Evolutionary conservation across 2,113 vertebrate genomes (phyloP), one percentile per base, ranked within the genome.

Genomic region (Lampris megalopsis): DNA sequence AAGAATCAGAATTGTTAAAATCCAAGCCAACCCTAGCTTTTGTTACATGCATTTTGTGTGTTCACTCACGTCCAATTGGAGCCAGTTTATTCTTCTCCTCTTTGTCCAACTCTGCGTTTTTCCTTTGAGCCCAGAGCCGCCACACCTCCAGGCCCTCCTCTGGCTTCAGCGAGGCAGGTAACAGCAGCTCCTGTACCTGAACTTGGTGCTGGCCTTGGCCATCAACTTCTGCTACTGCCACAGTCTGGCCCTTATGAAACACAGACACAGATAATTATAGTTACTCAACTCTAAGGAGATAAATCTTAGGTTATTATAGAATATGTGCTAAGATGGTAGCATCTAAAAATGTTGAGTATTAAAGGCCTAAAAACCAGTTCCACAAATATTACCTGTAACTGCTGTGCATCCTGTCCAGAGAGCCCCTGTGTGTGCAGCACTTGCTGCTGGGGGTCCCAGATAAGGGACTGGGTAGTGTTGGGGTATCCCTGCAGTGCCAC

Each of bases 141-240:
- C 98, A 99, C 36, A 99, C 96, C 59, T 98, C 97, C 58, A 99
- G 94, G 2, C 98, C 98, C 88, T 99, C 98, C 86, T 99, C 98
- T 75, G 98, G 97, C 88, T 99, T 99, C 85, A 99, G 92, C 41
- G 97, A 95, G 73, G 97, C 96, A 13, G 97, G 97, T 71, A 99
- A 95, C 61, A 99, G 91, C 84, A 99, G 93, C 87, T 98, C 97
- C 1, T 97, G 97, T 0, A 96, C 93, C 68, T 99, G 97, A 35
- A 95, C 96, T 49, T 99, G 97, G 62, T 97, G 95, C 91, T 98
- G 91, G 10, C 76, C 89, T 63, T 93, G 88, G 36, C 84, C 84
- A 66, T 93, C 91, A 3, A 90, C 78, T 61, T 92, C 92, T 36
- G 92, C 41, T 45, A 93, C 95, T 63, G 96, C 93, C 83, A 98